phyloP scores from a whole-genome alignment of 2,113 vertebrate species.

The Tachuris rubrigastra region DNA sequence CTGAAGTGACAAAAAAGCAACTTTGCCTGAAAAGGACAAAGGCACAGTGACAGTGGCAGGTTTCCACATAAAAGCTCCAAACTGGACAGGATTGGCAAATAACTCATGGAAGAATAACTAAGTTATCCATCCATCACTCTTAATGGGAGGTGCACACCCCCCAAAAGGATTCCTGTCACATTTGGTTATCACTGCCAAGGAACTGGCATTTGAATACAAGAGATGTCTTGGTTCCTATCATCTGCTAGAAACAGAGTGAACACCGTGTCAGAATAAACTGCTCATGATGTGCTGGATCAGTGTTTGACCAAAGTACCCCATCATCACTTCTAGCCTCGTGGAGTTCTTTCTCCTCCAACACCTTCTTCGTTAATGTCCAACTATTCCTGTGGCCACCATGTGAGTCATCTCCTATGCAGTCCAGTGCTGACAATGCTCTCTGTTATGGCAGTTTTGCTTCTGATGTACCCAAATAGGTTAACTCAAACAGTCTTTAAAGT shows the following conservation, averaged over 20 bases:
- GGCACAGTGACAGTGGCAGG: neutral
- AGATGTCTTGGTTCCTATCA: neutral
- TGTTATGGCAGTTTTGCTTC: neutral
- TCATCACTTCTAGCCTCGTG: neutral
- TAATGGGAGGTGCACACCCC: neutral
- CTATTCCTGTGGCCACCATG: neutral
- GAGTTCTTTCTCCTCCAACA: neutral
- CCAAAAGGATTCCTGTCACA: neutral
- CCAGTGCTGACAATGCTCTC: neutral
- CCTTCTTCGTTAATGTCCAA: neutral
- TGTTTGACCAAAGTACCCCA: neutral
- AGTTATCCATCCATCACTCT: neutral
- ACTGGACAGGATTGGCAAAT: neutral
- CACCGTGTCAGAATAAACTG: neutral
- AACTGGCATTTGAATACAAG: neutral
- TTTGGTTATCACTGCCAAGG: neutral
- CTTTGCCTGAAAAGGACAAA: neutral
- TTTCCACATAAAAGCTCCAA: neutral
- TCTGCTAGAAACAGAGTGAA: neutral
- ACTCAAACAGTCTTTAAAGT: neutral
- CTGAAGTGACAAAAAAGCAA: neutral
- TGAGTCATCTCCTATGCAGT: neutral
- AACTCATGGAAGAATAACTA: neutral
- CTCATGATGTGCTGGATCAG: too few relatives aligned
- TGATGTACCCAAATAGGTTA: neutral